phyloP scores from a whole-genome alignment of 2,797 vertebrate genomes.

The Muraenolepis orangiensis region DNA sequence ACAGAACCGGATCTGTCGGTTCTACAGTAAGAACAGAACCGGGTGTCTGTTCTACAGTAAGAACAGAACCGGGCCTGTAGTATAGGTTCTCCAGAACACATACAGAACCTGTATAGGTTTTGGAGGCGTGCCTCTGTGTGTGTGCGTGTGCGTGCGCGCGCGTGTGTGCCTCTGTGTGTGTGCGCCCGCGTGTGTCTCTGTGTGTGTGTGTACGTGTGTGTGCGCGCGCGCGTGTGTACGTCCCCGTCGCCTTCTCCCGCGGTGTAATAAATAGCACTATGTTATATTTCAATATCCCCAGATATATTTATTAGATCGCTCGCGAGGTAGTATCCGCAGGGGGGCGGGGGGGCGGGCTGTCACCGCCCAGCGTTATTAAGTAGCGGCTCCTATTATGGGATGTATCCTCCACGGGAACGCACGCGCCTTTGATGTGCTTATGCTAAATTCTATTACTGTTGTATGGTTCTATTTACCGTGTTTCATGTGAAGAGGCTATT shows the following conservation, averaged over 20 bases:
- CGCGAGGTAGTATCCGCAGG: constrained; percentile 80
- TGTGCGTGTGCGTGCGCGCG: too few relatives aligned
- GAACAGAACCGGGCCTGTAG: too few relatives aligned
- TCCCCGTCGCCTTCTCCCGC: constrained; percentile 22
- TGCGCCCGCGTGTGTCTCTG: too few relatives aligned
- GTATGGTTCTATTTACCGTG: constrained; percentile 45
- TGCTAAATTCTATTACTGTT: constrained; percentile 77
- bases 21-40: too few relatives aligned
- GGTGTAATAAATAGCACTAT: constrained; percentile 80
- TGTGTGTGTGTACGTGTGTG: too few relatives aligned
- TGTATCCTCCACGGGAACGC: constrained; percentile 75
- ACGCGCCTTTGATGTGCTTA: constrained; percentile 77
- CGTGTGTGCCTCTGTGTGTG: too few relatives aligned
- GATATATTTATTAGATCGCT: constrained; percentile 85
- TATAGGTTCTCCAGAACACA: too few relatives aligned
- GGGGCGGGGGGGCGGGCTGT: constrained; percentile 73
- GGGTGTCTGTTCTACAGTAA: too few relatives aligned
- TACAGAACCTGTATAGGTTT: too few relatives aligned
- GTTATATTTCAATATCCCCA: constrained; percentile 82
- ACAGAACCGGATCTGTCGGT: too few relatives aligned
- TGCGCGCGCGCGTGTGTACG: too few relatives aligned
- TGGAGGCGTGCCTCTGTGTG: too few relatives aligned
- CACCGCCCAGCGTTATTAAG: constrained; percentile 79
- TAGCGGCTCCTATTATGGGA: constrained; percentile 80
- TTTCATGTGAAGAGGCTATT: neutral